phyloP scores from a whole-genome alignment of 2,113 vertebrate species.

The Siniperca chuatsi region DNA sequence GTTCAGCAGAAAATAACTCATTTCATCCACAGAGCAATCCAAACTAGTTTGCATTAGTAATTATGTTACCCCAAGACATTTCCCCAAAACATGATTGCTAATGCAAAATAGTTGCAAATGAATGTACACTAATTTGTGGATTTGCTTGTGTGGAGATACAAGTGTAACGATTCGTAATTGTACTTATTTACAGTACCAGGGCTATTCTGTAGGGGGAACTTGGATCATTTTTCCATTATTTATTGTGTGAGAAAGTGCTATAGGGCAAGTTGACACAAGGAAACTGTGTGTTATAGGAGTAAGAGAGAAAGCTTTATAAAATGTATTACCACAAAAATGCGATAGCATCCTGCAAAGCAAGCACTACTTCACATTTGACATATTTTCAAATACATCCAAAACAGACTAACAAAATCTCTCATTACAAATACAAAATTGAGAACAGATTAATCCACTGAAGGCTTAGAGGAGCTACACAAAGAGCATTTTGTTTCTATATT shows the following conservation, averaged over 20 bases:
- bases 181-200: conserved; percentile 32
- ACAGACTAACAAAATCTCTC: neutral
- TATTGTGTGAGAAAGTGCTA: conserved; percentile 29
- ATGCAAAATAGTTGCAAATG: conserved; percentile 48
- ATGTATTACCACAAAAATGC: conserved; percentile 25
- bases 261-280: conserved; percentile 18
- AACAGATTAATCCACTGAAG: neutral
- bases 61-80: conserved; percentile 31
- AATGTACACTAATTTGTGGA: conserved; percentile 33
- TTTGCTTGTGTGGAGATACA: conserved; percentile 14
- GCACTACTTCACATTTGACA: neutral
- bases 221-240: conserved; percentile 13
- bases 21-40: neutral
- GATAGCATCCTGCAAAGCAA: conserved; percentile 12
- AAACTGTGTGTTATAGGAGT: neutral
- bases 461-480: neutral
- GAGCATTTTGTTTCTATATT: conserved; percentile 9
- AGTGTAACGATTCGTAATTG: conserved; percentile 20
- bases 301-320: neutral
- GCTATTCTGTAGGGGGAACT: neutral
- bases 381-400: conserved; percentile 25
- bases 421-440: conserved; percentile 16
- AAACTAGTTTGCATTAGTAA: conserved; percentile 36
- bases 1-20: neutral
- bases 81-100: conserved; percentile 18